These are phyloP conservation scores for Myiotriccus ornatus DNA, from an alignment of 2,797 vertebrate genomes.

Conservation along the genomic window DNA sequence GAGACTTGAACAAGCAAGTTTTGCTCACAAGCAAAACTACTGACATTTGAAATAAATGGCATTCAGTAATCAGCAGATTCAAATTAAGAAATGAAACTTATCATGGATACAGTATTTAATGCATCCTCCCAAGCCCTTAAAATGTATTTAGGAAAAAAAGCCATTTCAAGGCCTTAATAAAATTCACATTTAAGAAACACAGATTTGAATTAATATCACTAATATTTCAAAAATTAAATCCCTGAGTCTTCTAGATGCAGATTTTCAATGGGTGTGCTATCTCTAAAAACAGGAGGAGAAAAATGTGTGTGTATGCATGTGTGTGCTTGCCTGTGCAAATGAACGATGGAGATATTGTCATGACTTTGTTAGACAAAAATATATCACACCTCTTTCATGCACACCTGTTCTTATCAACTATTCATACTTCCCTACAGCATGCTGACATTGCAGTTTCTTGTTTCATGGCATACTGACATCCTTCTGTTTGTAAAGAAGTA, in stretches of 20 bases:
- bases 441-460: conserved; percentile 1
- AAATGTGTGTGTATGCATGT: not conserved
- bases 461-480: not conserved
- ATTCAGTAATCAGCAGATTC: not conserved
- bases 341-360: not conserved
- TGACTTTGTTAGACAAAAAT: not conserved
- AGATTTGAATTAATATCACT: not conserved
- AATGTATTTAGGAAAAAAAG: not conserved
- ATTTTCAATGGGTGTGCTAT: not conserved
- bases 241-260: not conserved
- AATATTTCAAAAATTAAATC: conserved; percentile 13
- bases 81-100: conserved; percentile 44
- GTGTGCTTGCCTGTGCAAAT: not conserved
- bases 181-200: not conserved
- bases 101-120: conserved; percentile 24
- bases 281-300: not conserved
- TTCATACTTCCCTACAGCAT: not conserved
- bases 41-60: not conserved
- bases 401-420: not conserved
- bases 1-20: not conserved
- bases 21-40: not conserved
- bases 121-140: not conserved
- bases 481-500: not conserved
- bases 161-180: conserved; percentile 37
- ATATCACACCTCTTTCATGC: not conserved